Evolutionary conservation across 2,888 invertebrate genomes (phyloP).

Genomic region (Ormia ochracea): DNA sequence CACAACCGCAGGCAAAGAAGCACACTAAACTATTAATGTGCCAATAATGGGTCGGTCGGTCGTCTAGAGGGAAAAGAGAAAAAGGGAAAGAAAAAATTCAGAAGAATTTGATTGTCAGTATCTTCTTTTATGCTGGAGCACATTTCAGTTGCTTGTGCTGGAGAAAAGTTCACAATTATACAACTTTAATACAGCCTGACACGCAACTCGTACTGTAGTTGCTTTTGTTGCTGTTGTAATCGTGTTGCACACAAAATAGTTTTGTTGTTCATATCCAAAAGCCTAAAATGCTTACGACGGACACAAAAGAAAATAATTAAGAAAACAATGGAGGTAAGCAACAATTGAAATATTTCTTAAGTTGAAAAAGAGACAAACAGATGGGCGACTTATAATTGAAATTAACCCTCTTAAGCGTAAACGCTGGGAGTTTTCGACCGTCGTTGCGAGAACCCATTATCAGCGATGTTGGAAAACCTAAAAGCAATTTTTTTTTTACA

Average conservation of each 20-base stretch:
- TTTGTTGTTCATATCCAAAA: slow-evolving; percentile 4
- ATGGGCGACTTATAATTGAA: not conserved
- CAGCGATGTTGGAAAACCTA: too few relatives aligned
- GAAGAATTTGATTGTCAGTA: slow-evolving; percentile 27
- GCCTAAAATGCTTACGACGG: slow-evolving; percentile 23
- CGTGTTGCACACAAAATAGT: slow-evolving; percentile 10
- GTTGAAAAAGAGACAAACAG: not conserved
- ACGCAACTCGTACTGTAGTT: slow-evolving; percentile 46
- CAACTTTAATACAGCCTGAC: slow-evolving; percentile 54
- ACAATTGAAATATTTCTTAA: slow-evolving; percentile 19
- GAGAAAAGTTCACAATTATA: slow-evolving; percentile 55
- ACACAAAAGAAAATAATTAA: slow-evolving; percentile 27
- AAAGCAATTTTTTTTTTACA: too few relatives aligned
- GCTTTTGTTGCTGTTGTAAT: not conserved
- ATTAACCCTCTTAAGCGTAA: not conserved
- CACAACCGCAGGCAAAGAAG: too few relatives aligned
- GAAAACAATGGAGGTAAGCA: slow-evolving; percentile 25
- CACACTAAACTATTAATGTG: slow-evolving; percentile 33
- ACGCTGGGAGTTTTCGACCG: not conserved
- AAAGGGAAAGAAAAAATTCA: too few relatives aligned
- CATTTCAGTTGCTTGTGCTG: not conserved
- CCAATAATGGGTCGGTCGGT: slow-evolving; percentile 37
- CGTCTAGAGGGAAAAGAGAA: not conserved
- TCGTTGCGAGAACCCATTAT: too few relatives aligned
- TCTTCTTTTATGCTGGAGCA: not conserved